Evolutionary conservation across 2,797 vertebrate genomes (phyloP).

Genomic region (Eleutherodactylus coqui): DNA sequence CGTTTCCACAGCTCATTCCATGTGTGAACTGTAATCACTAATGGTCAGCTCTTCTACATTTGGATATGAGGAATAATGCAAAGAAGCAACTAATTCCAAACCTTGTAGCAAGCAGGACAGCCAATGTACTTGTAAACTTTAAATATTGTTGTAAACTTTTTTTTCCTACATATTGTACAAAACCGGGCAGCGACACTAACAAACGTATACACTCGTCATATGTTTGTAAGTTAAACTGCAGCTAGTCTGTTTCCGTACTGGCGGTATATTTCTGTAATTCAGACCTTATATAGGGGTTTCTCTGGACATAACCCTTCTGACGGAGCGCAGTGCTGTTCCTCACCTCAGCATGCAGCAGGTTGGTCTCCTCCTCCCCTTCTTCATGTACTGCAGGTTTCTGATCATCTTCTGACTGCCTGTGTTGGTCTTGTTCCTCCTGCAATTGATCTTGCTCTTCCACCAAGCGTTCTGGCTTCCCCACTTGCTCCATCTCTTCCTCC

Average conservation of each 20-base stretch:
- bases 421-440: slow-evolving; percentile 72
- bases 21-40: too few species aligned
- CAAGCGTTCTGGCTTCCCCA: slow-evolving; percentile 86
- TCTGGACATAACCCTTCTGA: slow-evolving; percentile 14
- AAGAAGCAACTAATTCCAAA: background rate
- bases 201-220: background rate
- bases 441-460: slow-evolving; percentile 86
- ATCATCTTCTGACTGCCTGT: slow-evolving; percentile 45
- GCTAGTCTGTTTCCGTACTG: background rate
- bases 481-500: slow-evolving; percentile 94
- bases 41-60: background rate
- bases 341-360: slow-evolving; percentile 72
- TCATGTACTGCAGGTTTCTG: slow-evolving; percentile 54
- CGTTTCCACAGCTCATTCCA: too few species aligned
- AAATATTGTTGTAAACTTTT: too few species aligned
- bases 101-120: background rate
- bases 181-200: background rate
- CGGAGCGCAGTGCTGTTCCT: background rate
- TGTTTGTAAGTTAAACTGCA: background rate
- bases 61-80: background rate
- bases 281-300: background rate
- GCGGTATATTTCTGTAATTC: background rate
- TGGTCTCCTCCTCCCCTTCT: slow-evolving; percentile 75
- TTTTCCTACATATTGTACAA: too few species aligned
- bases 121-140: background rate